Evolutionary conservation across 1,140 invertebrate species (phyloP), one percentile per base, ranked within the genome.

Genomic region (Platyscapa corneri): DNA sequence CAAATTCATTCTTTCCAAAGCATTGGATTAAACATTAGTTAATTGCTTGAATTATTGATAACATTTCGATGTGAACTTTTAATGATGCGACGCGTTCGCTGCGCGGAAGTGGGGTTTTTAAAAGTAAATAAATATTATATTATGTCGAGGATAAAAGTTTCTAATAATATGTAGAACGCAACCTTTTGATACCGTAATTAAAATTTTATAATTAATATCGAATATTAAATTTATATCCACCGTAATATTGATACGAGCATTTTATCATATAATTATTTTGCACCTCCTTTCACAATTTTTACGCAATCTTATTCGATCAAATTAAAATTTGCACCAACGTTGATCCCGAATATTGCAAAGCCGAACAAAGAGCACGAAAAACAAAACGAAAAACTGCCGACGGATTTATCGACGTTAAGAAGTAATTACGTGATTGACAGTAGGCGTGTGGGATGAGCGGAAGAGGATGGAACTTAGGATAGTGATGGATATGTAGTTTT

Each of bases 381-480:
- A n/a, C n/a, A n/a, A n/a, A n/a, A 46, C 7, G 27, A 46, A 67
- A 67, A 80, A 14, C 16, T 72, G 42, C 46, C 74, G 46, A 74
- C 42, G 56, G 72, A 53, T 75, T 75, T 64, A 70, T 82, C 75
- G 76, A 77, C 84, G 86, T 87, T 91, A 89, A 90, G 89, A 91
- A 89, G 88, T 85, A 91, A 90, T 91, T 90, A 89, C 82, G 85
- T 87, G 81, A 87, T 88, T 88, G 88, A 88, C 88, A 87, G 86
- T 76, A 56, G 84, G 72, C 37, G 49, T 16, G 64, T 64, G 42
- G 53, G 74, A 67, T 49, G 34, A 46, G 76, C 34, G 77, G 37
- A 75, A 75, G 67, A 49, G n/a, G 79, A 84, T 83, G 67, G 46
- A 77, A 82, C 34, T 82, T 76, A 30, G 80, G 30, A 65, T 74